phyloP scores from a whole-genome alignment of 2,888 invertebrate genomes.

The Sinhomidia bicolor region DNA sequence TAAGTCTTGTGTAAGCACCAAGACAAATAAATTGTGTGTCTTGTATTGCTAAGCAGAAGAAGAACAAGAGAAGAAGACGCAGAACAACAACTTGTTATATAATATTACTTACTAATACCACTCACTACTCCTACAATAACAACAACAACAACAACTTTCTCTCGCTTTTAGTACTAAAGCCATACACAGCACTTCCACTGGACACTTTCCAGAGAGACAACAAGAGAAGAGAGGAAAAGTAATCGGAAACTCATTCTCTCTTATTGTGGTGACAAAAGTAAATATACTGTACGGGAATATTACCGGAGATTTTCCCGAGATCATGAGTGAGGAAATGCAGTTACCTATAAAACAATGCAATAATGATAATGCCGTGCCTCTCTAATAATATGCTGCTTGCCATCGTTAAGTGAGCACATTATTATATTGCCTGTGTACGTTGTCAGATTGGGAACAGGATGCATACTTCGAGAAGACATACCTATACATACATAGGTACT shows the following conservation, averaged over 20 bases:
- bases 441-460: not conserved
- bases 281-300: constrained; percentile 10
- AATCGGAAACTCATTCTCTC: constrained; percentile 59
- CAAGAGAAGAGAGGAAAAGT: constrained; percentile 9
- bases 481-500: not conserved
- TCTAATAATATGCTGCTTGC: not conserved
- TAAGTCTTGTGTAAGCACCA: constrained; percentile 12
- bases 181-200: not conserved
- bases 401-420: not conserved
- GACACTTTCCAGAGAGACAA: constrained; percentile 19
- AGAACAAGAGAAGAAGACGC: not conserved
- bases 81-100: constrained; percentile 32
- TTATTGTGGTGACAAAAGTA: constrained; percentile 41
- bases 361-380: not conserved
- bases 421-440: not conserved
- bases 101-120: not conserved
- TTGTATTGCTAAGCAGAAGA: not conserved
- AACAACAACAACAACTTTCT: too few species aligned
- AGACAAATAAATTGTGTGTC: not conserved
- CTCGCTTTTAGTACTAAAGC: not conserved
- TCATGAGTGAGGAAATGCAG: constrained; percentile 13
- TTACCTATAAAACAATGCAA: not conserved
- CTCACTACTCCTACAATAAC: not conserved
- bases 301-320: not conserved
- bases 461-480: too few species aligned